Evolutionary conservation across 2,888 invertebrate species (phyloP).

Genomic region (Hetaerina titia): DNA sequence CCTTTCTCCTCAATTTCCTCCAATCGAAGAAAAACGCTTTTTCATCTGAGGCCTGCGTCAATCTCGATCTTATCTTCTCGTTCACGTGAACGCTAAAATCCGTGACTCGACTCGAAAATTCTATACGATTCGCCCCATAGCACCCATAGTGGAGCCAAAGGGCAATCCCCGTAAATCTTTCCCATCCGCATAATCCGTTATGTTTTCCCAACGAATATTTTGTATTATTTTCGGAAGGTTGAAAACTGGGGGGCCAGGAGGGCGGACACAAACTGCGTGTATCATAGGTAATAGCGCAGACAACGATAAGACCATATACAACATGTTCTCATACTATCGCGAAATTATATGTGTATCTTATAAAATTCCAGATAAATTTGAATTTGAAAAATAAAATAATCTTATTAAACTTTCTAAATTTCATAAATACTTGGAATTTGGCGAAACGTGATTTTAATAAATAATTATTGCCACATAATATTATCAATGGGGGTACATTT

Average conservation of each 20-base stretch:
- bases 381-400: neutral
- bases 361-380: neutral
- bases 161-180: neutral
- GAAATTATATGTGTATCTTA: neutral
- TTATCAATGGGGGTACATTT: too few species aligned
- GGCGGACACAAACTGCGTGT: too few species aligned
- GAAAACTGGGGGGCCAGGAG: neutral
- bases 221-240: neutral
- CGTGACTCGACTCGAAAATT: neutral
- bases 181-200: neutral
- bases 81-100: neutral
- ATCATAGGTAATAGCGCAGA: neutral
- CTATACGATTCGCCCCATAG: neutral
- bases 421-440: too few species aligned
- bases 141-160: neutral
- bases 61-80: neutral
- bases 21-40: conserved; percentile 1
- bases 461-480: too few species aligned
- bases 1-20: neutral
- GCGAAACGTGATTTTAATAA: too few species aligned
- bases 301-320: neutral
- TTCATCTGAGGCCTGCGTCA: neutral
- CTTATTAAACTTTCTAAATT: too few species aligned
- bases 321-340: neutral
- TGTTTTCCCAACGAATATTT: neutral